Base-by-base conservation (phyloP, 2,888 invertebrate genomes). In the Morpho deidamia region DNA sequence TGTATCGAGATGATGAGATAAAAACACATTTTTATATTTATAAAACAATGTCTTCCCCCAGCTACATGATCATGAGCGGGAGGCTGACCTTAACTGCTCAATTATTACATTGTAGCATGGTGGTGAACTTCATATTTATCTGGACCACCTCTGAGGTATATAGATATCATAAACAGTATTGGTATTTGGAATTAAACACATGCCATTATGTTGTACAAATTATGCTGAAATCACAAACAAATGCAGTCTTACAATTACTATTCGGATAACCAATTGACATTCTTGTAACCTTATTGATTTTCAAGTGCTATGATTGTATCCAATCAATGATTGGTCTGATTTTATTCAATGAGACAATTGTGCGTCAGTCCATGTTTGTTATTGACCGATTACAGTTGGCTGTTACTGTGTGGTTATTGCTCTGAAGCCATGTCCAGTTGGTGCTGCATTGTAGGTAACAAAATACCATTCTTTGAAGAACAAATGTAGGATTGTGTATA, bases 191-290 rank as follows among this genome's bases (percentile, higher is more conserved):
- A 23, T 3, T 1, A 23, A 23, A 23, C 5, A 23, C 23, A 1
- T 23, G 5, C 23, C 14, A 14, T 14, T 14, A 14, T 23, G 23
- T 5, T 23, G 5, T 5, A 23, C 23, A 23, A 23, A 23, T 23
- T 3, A 23, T 23, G 2, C 23, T 23, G 23, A 23, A 23, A 45
- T 35, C 35, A 49, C 33, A 9, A 44, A 41, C n/a, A n/a, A n/a
- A n/a, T n/a, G n/a, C n/a, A n/a, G 23, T 23, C 5, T 3, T 23
- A 40, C 33, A 50, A 50, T 44, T 34, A 50, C 43, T 53, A 51
- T 54, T 57, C 48, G 47, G 57, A 57, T 54, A 51, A 38, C 7
- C 54, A 54, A 54, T 57, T 57, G 57, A 54, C 57, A 41, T 48
- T 40, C 11, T 44, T 9, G 53, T 51, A 51, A 57, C 57, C 57